A percentile compares a stretch with the other conserved stretches of the same genome.
Evolutionary conservation across 2,888 invertebrate genomes (phyloP).

Genomic region (Acleris laterana): DNA sequence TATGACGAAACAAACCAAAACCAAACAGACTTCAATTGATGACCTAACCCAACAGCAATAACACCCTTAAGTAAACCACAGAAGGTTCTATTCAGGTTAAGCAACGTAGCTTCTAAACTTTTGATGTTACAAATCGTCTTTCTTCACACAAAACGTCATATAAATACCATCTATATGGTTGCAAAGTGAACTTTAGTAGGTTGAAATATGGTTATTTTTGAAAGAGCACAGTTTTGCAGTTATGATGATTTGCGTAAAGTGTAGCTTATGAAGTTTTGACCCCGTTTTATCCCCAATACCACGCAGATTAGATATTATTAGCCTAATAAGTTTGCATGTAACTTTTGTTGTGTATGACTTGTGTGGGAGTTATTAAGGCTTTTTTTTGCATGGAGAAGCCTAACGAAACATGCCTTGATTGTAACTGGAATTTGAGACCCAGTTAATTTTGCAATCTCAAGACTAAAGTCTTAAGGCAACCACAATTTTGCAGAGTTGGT

Average conservation of each 20-base stretch:
- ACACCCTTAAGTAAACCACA: not conserved
- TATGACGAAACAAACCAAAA: constrained; percentile 13
- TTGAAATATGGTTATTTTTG: not conserved
- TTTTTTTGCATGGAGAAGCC: too few species aligned
- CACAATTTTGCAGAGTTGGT: too few species aligned
- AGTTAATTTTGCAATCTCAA: too few species aligned
- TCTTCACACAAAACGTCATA: not conserved
- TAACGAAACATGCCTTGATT: too few species aligned
- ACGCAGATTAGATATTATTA: too few species aligned
- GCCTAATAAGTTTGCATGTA: too few species aligned
- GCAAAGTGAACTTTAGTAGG: not conserved
- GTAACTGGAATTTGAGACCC: too few species aligned
- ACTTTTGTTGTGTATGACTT: too few species aligned
- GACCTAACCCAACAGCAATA: not conserved
- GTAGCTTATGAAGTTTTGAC: not conserved
- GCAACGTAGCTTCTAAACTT: constrained; percentile 7
- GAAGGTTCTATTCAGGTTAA: not conserved
- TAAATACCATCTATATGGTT: not conserved
- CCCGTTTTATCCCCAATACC: not conserved
- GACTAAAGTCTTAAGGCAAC: too few species aligned
- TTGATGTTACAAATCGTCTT: constrained; percentile 6
- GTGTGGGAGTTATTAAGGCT: too few species aligned
- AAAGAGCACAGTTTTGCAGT: not conserved
- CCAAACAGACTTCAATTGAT: constrained; percentile 12
- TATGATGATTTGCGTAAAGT: not conserved